Base-by-base conservation (phyloP, 2,797 vertebrate species). In the Sebastes matsubarae region DNA sequence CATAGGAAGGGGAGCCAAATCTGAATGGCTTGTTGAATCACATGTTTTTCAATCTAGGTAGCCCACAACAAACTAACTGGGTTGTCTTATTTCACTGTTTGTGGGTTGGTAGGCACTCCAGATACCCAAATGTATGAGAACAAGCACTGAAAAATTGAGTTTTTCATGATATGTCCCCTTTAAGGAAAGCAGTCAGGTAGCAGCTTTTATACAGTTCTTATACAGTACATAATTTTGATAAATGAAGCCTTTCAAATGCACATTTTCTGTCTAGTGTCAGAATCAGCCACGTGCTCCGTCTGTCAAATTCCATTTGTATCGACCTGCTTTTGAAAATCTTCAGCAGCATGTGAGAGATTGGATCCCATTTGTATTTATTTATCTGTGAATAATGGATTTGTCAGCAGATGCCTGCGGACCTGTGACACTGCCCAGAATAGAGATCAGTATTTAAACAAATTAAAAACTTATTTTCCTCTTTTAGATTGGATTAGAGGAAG, bases 371-470 rank as follows among this genome's bases (percentile, higher is more conserved):
- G 68, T 88, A 81, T 85, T 89, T 88, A 84, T 89, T 88, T 85
- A 59, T 75, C 73, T 78, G 76, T 79, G 66, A 86, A 84, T 81
- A 87, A 86, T 82, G 11, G 66, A 85, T 84, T 77, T 3, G n/a
- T 87, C 85, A 84, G 82, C 79, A 79, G 67, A 81, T 68, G 74
- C 52, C 27, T 42, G 66, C n/a, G 25, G 60, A 80, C 79, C 58
- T 61, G 55, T 80, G 81, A 75, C 66, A 81, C 76, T 80, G 75
- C 32, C 69, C 65, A 82, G 82, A 83, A 72, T 68, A 77, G 65
- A 82, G 65, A 87, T 91, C 74, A 80, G 58, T 71, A 72, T 89
- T 83, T 81, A 85, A 91, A 80, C 66, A 70, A 86, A 88, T 88
- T 77, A 85, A 82, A 88, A 89, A 84, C 25, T 68, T 83, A 64